Conservation (phyloP, 2,888 invertebrate species). For the Lasius platythorax region DNA sequence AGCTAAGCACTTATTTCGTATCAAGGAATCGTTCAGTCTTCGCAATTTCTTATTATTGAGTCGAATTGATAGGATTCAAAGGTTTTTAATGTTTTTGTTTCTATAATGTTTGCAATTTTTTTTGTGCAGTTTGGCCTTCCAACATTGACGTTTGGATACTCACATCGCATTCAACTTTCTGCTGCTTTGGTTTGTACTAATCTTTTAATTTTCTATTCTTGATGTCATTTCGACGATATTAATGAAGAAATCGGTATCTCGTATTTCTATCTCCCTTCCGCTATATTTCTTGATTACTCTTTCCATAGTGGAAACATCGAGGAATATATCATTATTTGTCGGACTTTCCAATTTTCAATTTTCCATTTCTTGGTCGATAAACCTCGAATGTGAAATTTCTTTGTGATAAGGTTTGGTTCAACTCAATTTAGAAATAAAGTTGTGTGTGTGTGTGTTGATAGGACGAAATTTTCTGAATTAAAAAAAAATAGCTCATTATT, state of each 20-base stretch:
- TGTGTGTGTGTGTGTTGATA: neutral
- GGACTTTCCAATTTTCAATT: neutral
- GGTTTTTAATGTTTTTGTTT: neutral
- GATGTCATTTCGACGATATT: neutral
- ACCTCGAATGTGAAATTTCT: neutral
- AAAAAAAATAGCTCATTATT: neutral
- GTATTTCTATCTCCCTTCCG: neutral
- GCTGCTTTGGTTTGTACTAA: constrained; percentile 27
- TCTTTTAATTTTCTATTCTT: neutral
- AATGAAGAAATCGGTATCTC: constrained; percentile 2
- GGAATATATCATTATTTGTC: neutral
- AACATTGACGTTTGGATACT: neutral
- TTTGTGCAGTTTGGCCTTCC: neutral
- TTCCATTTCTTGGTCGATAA: neutral
- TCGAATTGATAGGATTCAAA: neutral
- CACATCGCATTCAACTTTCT: neutral
- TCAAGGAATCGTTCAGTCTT: neutral
- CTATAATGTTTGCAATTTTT: neutral
- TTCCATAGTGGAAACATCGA: neutral
- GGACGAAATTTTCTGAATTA: neutral
- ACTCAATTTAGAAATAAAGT: constrained; percentile 3
- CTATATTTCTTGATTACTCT: constrained; percentile 8
- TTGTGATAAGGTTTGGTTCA: neutral
- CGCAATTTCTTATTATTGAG: constrained; percentile 1
- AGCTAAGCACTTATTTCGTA: neutral